Percentiles rank a stretch among this genome's conserved stretches.
phyloP scores from a whole-genome alignment of 2,888 invertebrate species.

The Elgonia sp. region DNA sequence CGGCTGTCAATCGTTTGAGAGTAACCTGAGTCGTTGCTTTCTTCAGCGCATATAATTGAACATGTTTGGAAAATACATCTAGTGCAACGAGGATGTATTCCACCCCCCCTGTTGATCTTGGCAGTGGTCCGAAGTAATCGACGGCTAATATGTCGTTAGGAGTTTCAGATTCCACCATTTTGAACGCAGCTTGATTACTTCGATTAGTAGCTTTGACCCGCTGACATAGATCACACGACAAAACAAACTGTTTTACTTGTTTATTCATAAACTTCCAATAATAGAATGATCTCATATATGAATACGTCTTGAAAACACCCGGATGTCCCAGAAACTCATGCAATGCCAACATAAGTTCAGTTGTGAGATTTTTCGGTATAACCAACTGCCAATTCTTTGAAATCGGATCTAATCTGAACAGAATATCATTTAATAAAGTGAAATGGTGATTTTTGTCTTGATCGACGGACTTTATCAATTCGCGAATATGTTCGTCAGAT shows the following conservation, averaged over 20 bases:
- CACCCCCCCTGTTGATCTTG: conserved; percentile 37
- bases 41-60: conserved; percentile 35
- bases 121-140: conserved; percentile 50
- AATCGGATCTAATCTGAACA: conserved; percentile 27
- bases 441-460: neutral
- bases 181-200: conserved; percentile 14
- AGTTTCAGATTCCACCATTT: conserved; percentile 20
- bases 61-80: conserved; percentile 51
- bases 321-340: conserved; percentile 46
- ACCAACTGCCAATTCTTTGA: conserved; percentile 19
- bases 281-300: conserved; percentile 38
- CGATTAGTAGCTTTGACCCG: conserved; percentile 38
- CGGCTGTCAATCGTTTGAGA: conserved; percentile 16
- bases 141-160: conserved; percentile 41
- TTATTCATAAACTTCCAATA: conserved; percentile 39
- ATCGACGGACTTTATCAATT: neutral
- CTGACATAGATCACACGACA: conserved; percentile 47
- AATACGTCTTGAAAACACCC: conserved; percentile 41
- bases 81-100: conserved; percentile 43
- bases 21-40: conserved; percentile 30
- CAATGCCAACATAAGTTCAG: neutral
- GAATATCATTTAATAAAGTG: neutral
- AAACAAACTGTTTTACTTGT: conserved; percentile 34
- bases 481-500: neutral
- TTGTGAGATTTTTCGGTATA: conserved; percentile 1